phyloP scores from a whole-genome alignment of 2,113 vertebrate genomes.

The Tylochromis polylepis region DNA sequence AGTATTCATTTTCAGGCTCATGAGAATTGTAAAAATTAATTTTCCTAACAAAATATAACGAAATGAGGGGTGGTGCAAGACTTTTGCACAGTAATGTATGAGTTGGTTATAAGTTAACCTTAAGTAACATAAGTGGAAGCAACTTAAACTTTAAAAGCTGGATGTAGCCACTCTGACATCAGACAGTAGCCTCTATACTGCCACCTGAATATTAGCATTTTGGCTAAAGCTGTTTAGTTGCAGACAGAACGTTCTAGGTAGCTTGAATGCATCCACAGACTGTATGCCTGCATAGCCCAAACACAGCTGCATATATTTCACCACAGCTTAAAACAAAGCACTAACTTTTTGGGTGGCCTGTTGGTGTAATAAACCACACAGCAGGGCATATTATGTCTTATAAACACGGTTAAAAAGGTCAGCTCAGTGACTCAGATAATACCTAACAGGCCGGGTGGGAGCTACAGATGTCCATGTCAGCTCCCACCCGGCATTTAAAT shows the following conservation, averaged over 20 bases:
- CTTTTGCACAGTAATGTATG: neutral
- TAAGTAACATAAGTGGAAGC: neutral
- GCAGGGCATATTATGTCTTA: neutral
- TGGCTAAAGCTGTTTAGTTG: neutral
- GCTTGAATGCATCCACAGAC: neutral
- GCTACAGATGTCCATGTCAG: neutral
- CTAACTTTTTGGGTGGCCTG: neutral
- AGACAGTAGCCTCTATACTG: neutral
- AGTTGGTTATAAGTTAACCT: neutral
- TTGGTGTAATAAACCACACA: neutral
- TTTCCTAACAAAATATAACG: neutral
- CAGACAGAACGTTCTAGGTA: neutral
- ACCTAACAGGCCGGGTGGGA: neutral
- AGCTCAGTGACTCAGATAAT: neutral
- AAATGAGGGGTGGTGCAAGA: neutral
- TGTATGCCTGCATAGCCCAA: neutral
- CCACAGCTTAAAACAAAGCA: neutral
- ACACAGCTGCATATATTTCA: neutral
- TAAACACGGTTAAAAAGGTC: neutral
- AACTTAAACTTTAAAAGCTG: neutral
- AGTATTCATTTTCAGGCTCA: neutral
- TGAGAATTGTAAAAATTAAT: neutral
- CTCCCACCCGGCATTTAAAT: rapidly evolving
- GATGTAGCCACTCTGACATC: neutral
- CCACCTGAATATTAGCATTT: neutral